phyloP scores from a whole-genome alignment of 2,888 invertebrate genomes.

The Mesoligia furuncula region DNA sequence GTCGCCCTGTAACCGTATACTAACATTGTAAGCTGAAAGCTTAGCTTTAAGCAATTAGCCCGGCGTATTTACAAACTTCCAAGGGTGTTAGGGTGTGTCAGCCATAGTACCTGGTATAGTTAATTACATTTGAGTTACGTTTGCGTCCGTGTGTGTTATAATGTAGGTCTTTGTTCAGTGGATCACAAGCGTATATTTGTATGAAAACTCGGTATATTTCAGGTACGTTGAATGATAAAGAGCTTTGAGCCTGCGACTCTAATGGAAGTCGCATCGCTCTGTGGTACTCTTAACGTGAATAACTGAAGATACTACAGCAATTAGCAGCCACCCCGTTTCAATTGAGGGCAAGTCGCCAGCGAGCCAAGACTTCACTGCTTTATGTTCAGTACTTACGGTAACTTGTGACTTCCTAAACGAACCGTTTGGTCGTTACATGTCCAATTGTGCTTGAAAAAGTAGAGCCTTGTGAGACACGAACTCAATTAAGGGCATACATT shows the following conservation, averaged over 20 bases:
- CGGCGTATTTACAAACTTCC: constrained; percentile 65
- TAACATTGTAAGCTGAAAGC: constrained; percentile 40
- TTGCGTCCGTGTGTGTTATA: constrained; percentile 57
- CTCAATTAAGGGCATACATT: constrained; percentile 65
- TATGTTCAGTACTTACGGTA: constrained; percentile 66
- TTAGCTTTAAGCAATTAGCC: constrained; percentile 53
- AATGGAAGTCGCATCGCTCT: constrained; percentile 61
- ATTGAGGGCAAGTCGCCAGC: constrained; percentile 71
- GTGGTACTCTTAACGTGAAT: constrained; percentile 68
- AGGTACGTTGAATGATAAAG: constrained; percentile 32
- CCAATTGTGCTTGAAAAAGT: constrained; percentile 57
- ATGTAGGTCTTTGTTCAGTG: constrained; percentile 55
- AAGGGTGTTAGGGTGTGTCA: constrained; percentile 63
- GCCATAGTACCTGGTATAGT: constrained; percentile 63
- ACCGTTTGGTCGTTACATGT: constrained; percentile 55
- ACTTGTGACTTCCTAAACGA: constrained; percentile 64
- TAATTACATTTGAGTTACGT: constrained; percentile 67
- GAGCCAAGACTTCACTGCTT: constrained; percentile 65
- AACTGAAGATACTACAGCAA: constrained; percentile 80
- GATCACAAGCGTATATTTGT: constrained; percentile 58
- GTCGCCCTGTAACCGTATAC: constrained; percentile 24
- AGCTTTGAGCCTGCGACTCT: constrained; percentile 62
- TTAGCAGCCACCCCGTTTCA: constrained; percentile 72
- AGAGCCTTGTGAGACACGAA: constrained; percentile 51
- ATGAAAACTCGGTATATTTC: not conserved